Evolutionary conservation across 1,140 invertebrate species (phyloP), one percentile per base, ranked within the genome.

Genomic region (Popillia japonica): DNA sequence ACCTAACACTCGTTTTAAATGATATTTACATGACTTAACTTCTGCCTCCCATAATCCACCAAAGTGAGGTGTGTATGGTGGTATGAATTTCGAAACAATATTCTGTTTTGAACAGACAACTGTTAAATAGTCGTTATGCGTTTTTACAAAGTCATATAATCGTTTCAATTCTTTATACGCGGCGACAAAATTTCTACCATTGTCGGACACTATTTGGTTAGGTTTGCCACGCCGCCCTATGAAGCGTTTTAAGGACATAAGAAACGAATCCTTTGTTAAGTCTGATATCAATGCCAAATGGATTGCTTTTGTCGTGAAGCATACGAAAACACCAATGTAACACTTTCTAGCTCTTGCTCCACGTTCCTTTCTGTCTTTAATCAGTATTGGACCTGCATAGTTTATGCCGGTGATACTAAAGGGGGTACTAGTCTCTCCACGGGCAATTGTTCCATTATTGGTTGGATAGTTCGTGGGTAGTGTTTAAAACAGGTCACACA

Each of bases 361-460:
- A 2, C 23, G 22, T 68, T 27, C 61, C 23, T 77, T 77, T 55
- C 40, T 41, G 23, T 68, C 64, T 34, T 72, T 72, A 40, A 72
- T 77, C 2, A 72, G 61, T 10, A 77, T 40, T 40, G 61, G 59
- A 40, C 64, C 76, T 22, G 23, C 22, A 44, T 83, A 83, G 72
- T 86, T 84, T 14, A 86, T 72, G 22, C 82, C 82, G 0, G 77
- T 77, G 40, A 83, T 77, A 42, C 79, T 59, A 80, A 87, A 83
- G 27, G 83, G 78, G 82, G 78, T 68, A 40, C 83, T 0, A 86
- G 77, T 55, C 86, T 64, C 9, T 77, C 42, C 17, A 59, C 40
- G 3, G 86, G 86, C 3, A 87, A 77, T 20, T 85, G 78, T 27
- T 82, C 83, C 86, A 87, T 87, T 78, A 59, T 23, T 3, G 78